A percentile compares a stretch with the other conserved stretches of the same genome.
These are phyloP conservation scores for Brachionus koreanus DNA, from an alignment of 1,140 invertebrate genomes.

Conservation along the genomic window DNA sequence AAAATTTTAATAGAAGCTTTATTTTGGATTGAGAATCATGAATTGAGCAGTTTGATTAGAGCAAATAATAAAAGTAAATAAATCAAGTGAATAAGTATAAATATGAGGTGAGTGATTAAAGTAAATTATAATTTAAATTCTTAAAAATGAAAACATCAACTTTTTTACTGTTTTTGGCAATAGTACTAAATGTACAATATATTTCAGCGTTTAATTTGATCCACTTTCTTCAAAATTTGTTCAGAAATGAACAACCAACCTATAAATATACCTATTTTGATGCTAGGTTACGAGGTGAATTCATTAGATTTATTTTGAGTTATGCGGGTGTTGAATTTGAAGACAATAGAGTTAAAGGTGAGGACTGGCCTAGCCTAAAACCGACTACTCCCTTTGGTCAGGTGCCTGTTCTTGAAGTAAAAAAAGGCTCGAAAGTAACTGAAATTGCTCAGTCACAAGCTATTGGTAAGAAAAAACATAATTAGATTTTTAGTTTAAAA, in stretches of 20 bases:
- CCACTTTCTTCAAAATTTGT: background rate
- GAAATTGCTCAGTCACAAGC: conserved; percentile 4
- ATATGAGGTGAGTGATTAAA: background rate
- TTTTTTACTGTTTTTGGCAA: background rate
- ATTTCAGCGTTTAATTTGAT: background rate
- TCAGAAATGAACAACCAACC: background rate
- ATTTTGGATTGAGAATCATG: background rate
- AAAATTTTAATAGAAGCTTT: too few relatives aligned
- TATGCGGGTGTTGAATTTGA: conserved; percentile 46
- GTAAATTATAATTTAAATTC: background rate
- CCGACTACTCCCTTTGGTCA: conserved; percentile 9
- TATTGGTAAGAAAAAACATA: conserved; percentile 11
- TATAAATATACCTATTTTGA: conserved; percentile 42
- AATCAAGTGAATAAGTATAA: background rate
- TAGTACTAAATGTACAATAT: background rate
- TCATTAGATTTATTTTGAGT: conserved; percentile 47
- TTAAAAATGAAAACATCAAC: background rate
- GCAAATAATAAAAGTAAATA: background rate
- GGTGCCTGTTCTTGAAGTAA: conserved; percentile 35
- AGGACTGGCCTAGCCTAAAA: conserved; percentile 46
- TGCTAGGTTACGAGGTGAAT: conserved; percentile 29
- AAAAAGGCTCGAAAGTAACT: background rate
- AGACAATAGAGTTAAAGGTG: conserved; percentile 46
- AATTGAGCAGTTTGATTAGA: background rate
- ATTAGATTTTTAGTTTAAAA: background rate